phyloP scores from a whole-genome alignment of 1,140 invertebrate species.

The Agrypnia vestita region DNA sequence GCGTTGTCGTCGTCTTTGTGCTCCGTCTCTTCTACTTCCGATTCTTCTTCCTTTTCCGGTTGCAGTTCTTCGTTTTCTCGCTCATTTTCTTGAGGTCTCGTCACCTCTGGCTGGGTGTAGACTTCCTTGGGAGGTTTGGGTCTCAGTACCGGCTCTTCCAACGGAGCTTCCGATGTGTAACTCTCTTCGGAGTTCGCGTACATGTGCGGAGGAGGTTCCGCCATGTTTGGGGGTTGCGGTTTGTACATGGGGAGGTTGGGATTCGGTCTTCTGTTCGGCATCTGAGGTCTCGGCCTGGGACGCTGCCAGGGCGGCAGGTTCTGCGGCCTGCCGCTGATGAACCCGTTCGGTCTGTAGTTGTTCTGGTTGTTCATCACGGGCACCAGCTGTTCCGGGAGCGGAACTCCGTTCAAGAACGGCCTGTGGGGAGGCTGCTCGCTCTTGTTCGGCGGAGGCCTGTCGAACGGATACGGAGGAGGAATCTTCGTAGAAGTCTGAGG shows the following conservation, averaged over 20 bases:
- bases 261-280: slow-evolving; percentile 67
- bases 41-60: slow-evolving; percentile 16
- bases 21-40: slow-evolving; percentile 61
- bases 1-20: slow-evolving; percentile 65
- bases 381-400: slow-evolving; percentile 83
- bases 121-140: slow-evolving; percentile 40
- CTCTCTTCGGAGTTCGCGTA: slow-evolving; percentile 22
- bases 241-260: slow-evolving; percentile 69
- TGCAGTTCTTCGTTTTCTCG: slow-evolving; percentile 7
- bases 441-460: slow-evolving; percentile 70
- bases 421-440: slow-evolving; percentile 67
- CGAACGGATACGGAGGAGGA: slow-evolving; percentile 80
- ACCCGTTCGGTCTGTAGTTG: slow-evolving; percentile 69
- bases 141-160: slow-evolving; percentile 36
- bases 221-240: slow-evolving; percentile 61
- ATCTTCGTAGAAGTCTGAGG: slow-evolving; percentile 73
- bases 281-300: slow-evolving; percentile 70
- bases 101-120: slow-evolving; percentile 1
- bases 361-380: slow-evolving; percentile 70
- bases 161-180: slow-evolving; percentile 57
- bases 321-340: slow-evolving; percentile 69
- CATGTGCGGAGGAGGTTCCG: slow-evolving; percentile 1
- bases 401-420: slow-evolving; percentile 79
- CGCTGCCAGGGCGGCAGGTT: slow-evolving; percentile 76
- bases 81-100: slow-evolving; percentile 2